phyloP scores from a whole-genome alignment of 1,140 invertebrate species.

The Drosophila dunni region DNA sequence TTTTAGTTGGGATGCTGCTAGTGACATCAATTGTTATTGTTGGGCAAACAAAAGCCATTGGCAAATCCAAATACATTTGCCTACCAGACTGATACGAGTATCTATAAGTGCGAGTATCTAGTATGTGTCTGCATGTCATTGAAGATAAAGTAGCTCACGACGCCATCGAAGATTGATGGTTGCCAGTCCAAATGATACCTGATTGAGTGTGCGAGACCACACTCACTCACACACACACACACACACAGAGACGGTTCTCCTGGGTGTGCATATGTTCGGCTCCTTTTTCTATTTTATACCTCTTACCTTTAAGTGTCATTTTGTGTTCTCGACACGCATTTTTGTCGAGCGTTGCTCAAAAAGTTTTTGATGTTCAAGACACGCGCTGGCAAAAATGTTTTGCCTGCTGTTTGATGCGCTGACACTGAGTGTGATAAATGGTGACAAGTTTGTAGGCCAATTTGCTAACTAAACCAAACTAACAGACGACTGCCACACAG shows the following conservation, averaged over 20 bases:
- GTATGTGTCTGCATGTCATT: conserved; percentile 62
- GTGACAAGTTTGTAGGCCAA: conserved; percentile 81
- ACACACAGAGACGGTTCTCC: conserved; percentile 4
- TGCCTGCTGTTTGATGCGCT: conserved; percentile 50
- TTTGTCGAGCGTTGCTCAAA: conserved; percentile 54
- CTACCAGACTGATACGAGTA: conserved; percentile 38
- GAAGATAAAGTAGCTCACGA: conserved; percentile 59
- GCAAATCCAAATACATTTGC: conserved; percentile 76
- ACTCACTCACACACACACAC: background rate
- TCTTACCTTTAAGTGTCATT: conserved; percentile 77
- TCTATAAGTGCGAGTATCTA: conserved; percentile 21
- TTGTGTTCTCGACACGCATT: conserved; percentile 78
- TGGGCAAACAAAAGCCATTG: conserved; percentile 66
- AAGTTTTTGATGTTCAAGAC: conserved; percentile 58
- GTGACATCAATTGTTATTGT: conserved; percentile 81
- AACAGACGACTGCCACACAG: conserved; percentile 52
- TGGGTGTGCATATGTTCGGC: conserved; percentile 33
- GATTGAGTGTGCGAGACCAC: conserved; percentile 65
- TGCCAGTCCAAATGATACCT: conserved; percentile 73
- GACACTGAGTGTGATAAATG: conserved; percentile 81
- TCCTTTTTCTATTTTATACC: conserved; percentile 41
- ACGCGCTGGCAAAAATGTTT: conserved; percentile 46
- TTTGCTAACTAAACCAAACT: conserved; percentile 72
- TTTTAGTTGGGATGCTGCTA: conserved; percentile 55
- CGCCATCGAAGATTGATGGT: conserved; percentile 68